A percentile compares a stretch with the other conserved stretches of the same genome.
Conservation (phyloP, 2,113 vertebrate genomes). For the Daubentonia madagascariensis region DNA sequence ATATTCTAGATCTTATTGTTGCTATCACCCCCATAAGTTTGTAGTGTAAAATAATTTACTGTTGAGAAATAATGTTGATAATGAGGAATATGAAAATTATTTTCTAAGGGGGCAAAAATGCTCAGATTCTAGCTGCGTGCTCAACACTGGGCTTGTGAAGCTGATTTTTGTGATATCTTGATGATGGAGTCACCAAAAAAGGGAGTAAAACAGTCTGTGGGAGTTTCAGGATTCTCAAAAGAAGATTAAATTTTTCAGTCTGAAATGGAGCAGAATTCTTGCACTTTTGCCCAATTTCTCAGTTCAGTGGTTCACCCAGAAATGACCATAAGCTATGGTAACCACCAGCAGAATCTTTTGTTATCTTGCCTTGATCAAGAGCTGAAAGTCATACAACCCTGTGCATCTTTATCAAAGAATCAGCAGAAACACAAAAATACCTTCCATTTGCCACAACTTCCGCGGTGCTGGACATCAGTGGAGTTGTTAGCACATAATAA, state of each 20-base stretch:
- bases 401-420: not conserved
- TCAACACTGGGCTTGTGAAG: not conserved
- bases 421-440: not conserved
- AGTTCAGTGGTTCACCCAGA: slow-evolving; percentile 75
- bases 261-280: slow-evolving; percentile 74
- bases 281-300: slow-evolving; percentile 73
- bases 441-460: not conserved
- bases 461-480: not conserved
- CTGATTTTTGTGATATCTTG: slow-evolving; percentile 52
- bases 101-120: not conserved
- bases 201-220: slow-evolving; percentile 21
- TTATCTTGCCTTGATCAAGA: slow-evolving; percentile 49
- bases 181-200: slow-evolving; percentile 56
- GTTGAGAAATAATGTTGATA: not conserved
- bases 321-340: slow-evolving; percentile 73
- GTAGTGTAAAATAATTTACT: not conserved
- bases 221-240: slow-evolving; percentile 67
- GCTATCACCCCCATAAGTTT: not conserved
- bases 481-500: not conserved
- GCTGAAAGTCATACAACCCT: not conserved
- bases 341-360: slow-evolving; percentile 62
- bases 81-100: not conserved
- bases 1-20: not conserved
- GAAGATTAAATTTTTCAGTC: slow-evolving; percentile 67
- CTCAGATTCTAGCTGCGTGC: not conserved